Evolutionary conservation across 2,888 invertebrate genomes (phyloP), one percentile per base, ranked within the genome.

Genomic region (Choristoneura rosaceana): DNA sequence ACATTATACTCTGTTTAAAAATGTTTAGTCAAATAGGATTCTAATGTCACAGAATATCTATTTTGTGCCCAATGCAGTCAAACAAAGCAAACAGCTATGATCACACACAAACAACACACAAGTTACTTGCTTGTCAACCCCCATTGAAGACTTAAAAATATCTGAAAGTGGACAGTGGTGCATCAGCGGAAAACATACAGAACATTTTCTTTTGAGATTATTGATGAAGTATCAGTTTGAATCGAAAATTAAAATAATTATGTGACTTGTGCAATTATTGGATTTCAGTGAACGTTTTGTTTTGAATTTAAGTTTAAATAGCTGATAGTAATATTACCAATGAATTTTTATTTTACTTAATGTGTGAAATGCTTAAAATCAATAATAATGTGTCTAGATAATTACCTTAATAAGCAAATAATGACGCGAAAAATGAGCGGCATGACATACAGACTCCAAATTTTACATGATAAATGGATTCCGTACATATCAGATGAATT

Each of bases 51-150:
- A 47, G 9, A 43, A 47, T n/a, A 47, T n/a, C 14, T n/a, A n/a
- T 47, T 47, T 14, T 47, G 9, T 14, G n/a, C 47, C 47, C 47
- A 47, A 17, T 15, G 52, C 14, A 17, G 0, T 8, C 52, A 69
- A 25, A 52, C 12, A 10, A 62, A 67, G 38, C 70, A 68, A 52
- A 60, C 69, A 69, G 12, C 63, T 60, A 60, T 60, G 9, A 41
- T 5, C 61, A 74, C 69, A 50, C 64, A 74, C 73, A 75, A 77
- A 74, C 78, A 76, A 76, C 66, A 76, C 76, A 77, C 74, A 76
- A 41, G 71, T 75, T 81, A 91, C 91, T 91, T 91, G 91, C 91
- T 89, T 90, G 83, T 87, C 82, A 74, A 82, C 82, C 83, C 88
- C 88, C 91, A 91, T 91, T 84, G 82, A 80, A 76, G 78, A 77